These are phyloP conservation scores for Volucella inflata DNA, from an alignment of 2,888 invertebrate genomes.

Conservation along the genomic window DNA sequence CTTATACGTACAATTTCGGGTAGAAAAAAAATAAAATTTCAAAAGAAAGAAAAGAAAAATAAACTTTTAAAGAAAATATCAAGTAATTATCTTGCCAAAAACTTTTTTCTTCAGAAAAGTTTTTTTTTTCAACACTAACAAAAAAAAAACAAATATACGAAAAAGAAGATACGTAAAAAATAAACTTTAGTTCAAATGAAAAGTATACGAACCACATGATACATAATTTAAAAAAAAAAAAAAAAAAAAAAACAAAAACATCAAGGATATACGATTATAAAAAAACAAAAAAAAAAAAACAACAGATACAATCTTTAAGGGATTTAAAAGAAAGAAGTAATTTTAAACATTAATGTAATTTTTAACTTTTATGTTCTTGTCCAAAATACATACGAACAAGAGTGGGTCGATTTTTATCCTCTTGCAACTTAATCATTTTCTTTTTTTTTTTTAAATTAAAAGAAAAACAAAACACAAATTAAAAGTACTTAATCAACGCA, in stretches of 20 bases:
- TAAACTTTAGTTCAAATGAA: slow-evolving; percentile 84
- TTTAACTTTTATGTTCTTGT: slow-evolving; percentile 70
- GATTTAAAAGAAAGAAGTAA: slow-evolving; percentile 77
- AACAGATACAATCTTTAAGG: slow-evolving; percentile 72
- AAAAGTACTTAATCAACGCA: slow-evolving; percentile 71
- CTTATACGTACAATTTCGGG: slow-evolving; percentile 32
- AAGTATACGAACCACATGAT: slow-evolving; percentile 83
- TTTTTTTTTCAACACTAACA: slow-evolving; percentile 39
- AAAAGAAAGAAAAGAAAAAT: slow-evolving; percentile 30
- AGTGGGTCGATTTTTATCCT: slow-evolving; percentile 76
- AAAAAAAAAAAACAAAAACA: slow-evolving; percentile 73
- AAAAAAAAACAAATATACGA: slow-evolving; percentile 69
- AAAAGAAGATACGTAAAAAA: slow-evolving; percentile 76
- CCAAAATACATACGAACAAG: slow-evolving; percentile 59
- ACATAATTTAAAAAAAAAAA: slow-evolving; percentile 72
- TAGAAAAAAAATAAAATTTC: slow-evolving; percentile 33
- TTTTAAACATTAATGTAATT: slow-evolving; percentile 72
- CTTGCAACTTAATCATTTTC: slow-evolving; percentile 59
- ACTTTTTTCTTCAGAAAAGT: slow-evolving; percentile 55
- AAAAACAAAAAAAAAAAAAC: slow-evolving; percentile 66
- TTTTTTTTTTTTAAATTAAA: slow-evolving; percentile 73
- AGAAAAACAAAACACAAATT: slow-evolving; percentile 53
- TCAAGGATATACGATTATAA: slow-evolving; percentile 81
- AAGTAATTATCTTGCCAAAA: slow-evolving; percentile 75
- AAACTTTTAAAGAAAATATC: slow-evolving; percentile 35